Conservation (phyloP, 2,888 invertebrate species). For the Acutogordius australiensis region DNA sequence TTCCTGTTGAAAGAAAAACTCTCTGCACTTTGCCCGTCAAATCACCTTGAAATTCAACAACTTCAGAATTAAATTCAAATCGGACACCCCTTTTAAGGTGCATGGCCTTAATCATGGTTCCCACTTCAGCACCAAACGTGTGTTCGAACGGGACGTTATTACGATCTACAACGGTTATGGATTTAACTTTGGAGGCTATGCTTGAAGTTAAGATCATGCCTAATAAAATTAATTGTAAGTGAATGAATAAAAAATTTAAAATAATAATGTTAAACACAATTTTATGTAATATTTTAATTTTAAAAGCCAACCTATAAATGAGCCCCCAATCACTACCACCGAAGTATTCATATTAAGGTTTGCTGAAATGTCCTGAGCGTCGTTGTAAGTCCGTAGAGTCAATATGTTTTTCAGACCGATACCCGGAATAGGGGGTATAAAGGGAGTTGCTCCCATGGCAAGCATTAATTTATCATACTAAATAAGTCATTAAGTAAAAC, state of each 20-base stretch:
- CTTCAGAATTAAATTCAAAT: constrained; percentile 38
- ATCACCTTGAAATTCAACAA: constrained; percentile 32
- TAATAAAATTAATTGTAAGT: too few relatives aligned
- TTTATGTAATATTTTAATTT: too few relatives aligned
- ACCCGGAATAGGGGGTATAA: constrained; percentile 38
- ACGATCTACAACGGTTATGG: constrained; percentile 47
- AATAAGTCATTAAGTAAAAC: too few relatives aligned
- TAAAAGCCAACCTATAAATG: constrained; percentile 65
- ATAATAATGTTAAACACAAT: too few relatives aligned
- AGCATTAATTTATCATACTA: constrained; percentile 17
- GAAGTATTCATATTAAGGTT: constrained; percentile 32
- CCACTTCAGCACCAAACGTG: constrained; percentile 42
- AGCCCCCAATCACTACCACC: constrained; percentile 55
- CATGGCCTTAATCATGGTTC: constrained; percentile 19
- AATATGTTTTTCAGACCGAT: constrained; percentile 40
- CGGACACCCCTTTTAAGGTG: constrained; percentile 46
- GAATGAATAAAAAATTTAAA: too few relatives aligned
- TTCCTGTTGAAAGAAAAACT: too few relatives aligned
- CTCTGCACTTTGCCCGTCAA: too few relatives aligned
- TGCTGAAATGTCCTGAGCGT: constrained; percentile 35
- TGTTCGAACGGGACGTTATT: constrained; percentile 41
- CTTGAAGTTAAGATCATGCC: constrained; percentile 58
- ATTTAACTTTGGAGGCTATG: constrained; percentile 36
- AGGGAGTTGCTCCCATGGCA: constrained; percentile 23
- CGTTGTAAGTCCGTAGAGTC: constrained; percentile 41